These are phyloP conservation scores for Nyctalus aviator DNA, from an alignment of 2,797 vertebrate species.

Conservation along the genomic window DNA sequence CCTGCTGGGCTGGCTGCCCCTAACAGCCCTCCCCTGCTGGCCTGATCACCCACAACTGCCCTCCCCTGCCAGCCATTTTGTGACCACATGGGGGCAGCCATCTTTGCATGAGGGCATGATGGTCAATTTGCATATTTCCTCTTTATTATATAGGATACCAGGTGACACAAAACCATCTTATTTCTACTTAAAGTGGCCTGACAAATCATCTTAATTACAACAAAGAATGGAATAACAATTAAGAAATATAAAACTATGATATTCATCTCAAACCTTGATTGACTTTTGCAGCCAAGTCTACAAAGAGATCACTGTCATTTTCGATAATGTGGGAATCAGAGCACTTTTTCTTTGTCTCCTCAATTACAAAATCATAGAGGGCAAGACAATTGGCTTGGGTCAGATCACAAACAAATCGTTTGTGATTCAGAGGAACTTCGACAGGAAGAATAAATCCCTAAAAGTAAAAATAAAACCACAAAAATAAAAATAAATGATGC, in stretches of 20 bases:
- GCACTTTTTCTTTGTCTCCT: conserved; percentile 89
- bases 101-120: too few relatives aligned
- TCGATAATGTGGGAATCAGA: conserved; percentile 84
- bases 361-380: conserved; percentile 93
- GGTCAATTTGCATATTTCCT: too few relatives aligned
- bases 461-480: conserved; percentile 75
- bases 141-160: neutral
- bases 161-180: neutral
- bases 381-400: conserved; percentile 95
- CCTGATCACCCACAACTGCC: too few relatives aligned
- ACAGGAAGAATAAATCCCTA: conserved; percentile 92
- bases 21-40: too few relatives aligned
- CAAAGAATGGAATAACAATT: neutral
- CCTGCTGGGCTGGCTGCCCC: too few relatives aligned
- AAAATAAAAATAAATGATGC: conserved; percentile 70
- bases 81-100: too few relatives aligned
- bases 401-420: conserved; percentile 94
- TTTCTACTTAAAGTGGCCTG: neutral
- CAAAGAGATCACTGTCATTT: conserved; percentile 95
- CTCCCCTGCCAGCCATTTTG: too few relatives aligned
- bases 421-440: conserved; percentile 96
- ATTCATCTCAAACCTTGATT: conserved; percentile 90
- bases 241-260: conserved; percentile 36
- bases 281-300: conserved; percentile 97
- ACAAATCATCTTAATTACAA: neutral